These are phyloP conservation scores for Glyptemys insculpta DNA, from an alignment of 2,797 vertebrate genomes.

Conservation along the genomic window DNA sequence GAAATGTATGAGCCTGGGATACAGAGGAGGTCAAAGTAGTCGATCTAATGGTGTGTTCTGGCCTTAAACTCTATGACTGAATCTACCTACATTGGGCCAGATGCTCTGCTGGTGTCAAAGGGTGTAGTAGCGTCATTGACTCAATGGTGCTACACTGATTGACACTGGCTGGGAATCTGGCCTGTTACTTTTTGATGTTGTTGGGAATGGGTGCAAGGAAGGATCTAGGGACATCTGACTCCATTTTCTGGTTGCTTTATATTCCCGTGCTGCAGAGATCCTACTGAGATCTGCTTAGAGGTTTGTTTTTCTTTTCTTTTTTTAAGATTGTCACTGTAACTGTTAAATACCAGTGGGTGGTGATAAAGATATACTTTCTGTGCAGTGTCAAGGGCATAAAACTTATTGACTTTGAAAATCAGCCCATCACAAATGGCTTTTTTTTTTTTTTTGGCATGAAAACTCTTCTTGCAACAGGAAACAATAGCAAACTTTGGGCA, in stretches of 20 bases:
- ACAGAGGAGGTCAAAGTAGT: not conserved
- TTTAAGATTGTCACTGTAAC: slow-evolving; percentile 1
- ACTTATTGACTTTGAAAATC: not conserved
- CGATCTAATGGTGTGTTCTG: not conserved
- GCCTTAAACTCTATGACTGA: not conserved
- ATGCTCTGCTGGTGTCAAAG: too few species aligned
- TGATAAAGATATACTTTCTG: slow-evolving; percentile 4
- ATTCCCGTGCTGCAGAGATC: not conserved
- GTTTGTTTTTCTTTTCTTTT: not conserved
- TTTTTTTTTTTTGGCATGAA: not conserved
- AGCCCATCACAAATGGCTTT: not conserved
- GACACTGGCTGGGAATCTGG: not conserved
- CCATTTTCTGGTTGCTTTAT: not conserved
- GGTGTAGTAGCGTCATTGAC: not conserved
- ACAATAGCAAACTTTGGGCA: not conserved
- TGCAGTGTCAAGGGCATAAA: not conserved
- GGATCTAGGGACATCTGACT: not conserved
- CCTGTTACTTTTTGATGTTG: not conserved
- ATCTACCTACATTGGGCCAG: not conserved
- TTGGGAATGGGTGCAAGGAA: not conserved
- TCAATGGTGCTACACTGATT: not conserved
- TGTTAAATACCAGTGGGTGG: slow-evolving; percentile 11
- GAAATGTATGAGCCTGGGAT: not conserved
- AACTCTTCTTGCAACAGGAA: not conserved
- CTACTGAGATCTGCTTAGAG: not conserved